Percentiles rank a stretch among this genome's conserved stretches.
These are phyloP conservation scores for Eutrigla gurnardus DNA, from an alignment of 2,797 vertebrate genomes.

Conservation along the genomic window DNA sequence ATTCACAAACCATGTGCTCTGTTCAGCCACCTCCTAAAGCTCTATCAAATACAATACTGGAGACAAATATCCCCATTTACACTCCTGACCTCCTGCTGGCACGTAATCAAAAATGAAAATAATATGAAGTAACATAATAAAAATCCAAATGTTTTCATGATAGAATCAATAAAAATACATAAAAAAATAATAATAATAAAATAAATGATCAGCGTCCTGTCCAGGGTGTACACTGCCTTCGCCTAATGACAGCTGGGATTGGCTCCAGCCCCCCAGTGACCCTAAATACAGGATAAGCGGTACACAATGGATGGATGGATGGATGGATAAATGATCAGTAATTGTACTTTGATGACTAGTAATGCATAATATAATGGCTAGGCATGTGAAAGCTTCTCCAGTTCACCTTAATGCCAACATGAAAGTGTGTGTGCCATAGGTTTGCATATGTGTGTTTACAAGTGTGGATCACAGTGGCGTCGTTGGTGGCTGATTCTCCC, in stretches of 20 bases:
- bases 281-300: neutral
- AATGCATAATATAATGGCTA: neutral
- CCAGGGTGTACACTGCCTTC: too few relatives aligned
- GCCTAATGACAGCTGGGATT: too few relatives aligned
- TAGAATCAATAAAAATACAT: too few relatives aligned
- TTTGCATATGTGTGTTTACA: constrained; percentile 8
- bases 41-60: neutral
- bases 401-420: neutral
- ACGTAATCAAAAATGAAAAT: constrained; percentile 21
- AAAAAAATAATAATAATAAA: too few relatives aligned
- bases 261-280: too few relatives aligned
- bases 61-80: neutral
- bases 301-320: too few relatives aligned
- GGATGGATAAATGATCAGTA: neutral
- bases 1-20: neutral
- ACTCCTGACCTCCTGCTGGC: too few relatives aligned
- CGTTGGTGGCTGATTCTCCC: neutral
- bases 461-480: neutral
- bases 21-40: neutral
- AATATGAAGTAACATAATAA: neutral
- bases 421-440: neutral
- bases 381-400: neutral
- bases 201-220: too few relatives aligned
- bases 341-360: neutral
- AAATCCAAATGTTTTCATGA: neutral